Percentiles rank a stretch among this genome's conserved stretches.
Evolutionary conservation across 92 coral and sea anemone genomes (phyloP).

Genomic region (Zoanthus sociatus): DNA sequence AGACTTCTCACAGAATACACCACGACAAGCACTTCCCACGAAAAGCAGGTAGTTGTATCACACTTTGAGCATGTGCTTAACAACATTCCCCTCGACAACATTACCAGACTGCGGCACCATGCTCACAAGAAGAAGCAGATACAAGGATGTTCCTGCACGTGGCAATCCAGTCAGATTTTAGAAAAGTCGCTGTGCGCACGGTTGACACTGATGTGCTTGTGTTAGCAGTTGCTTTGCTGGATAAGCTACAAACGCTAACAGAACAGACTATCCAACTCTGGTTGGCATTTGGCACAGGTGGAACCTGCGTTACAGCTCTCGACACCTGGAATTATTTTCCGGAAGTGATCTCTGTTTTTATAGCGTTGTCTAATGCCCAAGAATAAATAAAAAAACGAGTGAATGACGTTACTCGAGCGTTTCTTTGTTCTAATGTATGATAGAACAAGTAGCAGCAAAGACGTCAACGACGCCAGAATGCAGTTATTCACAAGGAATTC

Average conservation of each 20-base stretch:
- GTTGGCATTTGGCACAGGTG: neutral
- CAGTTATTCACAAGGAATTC: no score
- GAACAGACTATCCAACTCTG: conserved; percentile 6
- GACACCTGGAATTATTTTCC: no score
- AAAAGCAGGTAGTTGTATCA: conserved; percentile 53
- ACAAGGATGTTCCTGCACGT: conserved; percentile 44
- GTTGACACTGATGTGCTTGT: conserved; percentile 13
- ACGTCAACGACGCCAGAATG: no score
- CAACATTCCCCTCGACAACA: conserved; percentile 45
- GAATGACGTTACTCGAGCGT: no score
- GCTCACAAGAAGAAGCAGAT: conserved; percentile 63
- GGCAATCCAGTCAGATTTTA: conserved; percentile 17
- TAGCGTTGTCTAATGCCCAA: no score
- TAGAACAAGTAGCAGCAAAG: no score
- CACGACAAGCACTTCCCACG: neutral
- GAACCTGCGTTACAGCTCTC: no score
- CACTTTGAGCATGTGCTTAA: conserved; percentile 50
- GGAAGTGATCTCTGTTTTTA: no score
- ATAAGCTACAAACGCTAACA: neutral
- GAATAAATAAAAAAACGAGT: no score
- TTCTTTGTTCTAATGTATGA: no score
- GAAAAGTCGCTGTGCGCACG: neutral
- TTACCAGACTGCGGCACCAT: conserved; percentile 55
- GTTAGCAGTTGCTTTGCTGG: neutral
- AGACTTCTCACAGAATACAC: no score